Conservation (phyloP, 35 echinoderm and acorn worm species). For the Strongylocentrotus purpuratus region DNA sequence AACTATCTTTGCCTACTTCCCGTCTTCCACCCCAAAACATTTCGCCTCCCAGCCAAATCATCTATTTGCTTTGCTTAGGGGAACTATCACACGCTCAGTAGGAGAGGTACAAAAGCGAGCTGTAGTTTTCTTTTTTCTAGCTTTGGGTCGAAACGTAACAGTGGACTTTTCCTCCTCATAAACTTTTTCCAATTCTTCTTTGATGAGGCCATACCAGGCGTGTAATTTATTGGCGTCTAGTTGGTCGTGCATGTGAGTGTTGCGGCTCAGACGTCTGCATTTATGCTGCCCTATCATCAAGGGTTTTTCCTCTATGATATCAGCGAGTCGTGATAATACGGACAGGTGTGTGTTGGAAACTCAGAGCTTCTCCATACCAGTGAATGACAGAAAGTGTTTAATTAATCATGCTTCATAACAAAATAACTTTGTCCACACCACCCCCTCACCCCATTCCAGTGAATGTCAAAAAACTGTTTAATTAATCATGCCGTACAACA, state of each 20-base stretch:
- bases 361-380: neutral
- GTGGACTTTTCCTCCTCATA: constrained; percentile 34
- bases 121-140: constrained; percentile 17
- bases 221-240: constrained; percentile 40
- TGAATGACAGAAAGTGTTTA: neutral
- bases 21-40: neutral
- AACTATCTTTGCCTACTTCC: neutral
- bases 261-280: neutral
- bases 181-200: constrained; percentile 33
- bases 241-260: neutral
- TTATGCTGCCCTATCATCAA: neutral
- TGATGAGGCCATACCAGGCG: neutral
- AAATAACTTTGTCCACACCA: neutral
- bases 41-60: neutral
- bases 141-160: constrained; percentile 34
- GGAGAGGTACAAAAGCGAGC: constrained; percentile 40
- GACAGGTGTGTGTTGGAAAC: neutral
- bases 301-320: neutral
- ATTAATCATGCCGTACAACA: neutral
- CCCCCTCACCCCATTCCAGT: neutral
- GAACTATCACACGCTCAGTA: constrained; percentile 32
- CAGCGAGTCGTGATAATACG: neutral
- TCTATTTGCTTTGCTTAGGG: constrained; percentile 40
- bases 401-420: neutral
- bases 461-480: neutral